Evolutionary conservation across 2,113 vertebrate genomes (phyloP).

Genomic region (Oncorhynchus mykiss): DNA sequence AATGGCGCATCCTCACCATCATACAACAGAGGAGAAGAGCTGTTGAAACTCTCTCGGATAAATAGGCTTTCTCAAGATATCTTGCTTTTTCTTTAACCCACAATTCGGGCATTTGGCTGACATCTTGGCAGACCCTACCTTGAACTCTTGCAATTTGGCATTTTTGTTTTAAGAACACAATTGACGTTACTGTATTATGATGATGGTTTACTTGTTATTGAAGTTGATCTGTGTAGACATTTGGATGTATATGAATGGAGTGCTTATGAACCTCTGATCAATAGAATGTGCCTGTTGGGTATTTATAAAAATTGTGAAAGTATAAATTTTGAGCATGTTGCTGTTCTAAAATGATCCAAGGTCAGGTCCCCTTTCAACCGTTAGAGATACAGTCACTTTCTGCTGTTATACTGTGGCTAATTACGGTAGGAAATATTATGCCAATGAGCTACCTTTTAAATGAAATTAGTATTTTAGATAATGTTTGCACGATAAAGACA

Average conservation of each 20-base stretch:
- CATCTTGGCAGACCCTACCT: not conserved
- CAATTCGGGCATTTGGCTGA: not conserved
- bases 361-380: slow-evolving; percentile 27
- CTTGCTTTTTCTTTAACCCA: not conserved
- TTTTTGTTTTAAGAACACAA: not conserved
- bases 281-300: slow-evolving; percentile 40
- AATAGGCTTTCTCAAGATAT: not conserved
- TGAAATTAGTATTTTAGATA: slow-evolving; percentile 42
- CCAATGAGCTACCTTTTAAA: slow-evolving; percentile 31
- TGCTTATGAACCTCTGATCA: slow-evolving; percentile 31
- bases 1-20: not conserved
- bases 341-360: slow-evolving; percentile 40
- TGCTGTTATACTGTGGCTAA: slow-evolving; percentile 20
- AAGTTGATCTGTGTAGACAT: slow-evolving; percentile 19
- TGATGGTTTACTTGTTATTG: slow-evolving; percentile 8
- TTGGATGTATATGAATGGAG: slow-evolving; percentile 17
- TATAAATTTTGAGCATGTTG: slow-evolving; percentile 49
- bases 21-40: not conserved
- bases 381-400: slow-evolving; percentile 37
- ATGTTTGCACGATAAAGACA: slow-evolving; percentile 57
- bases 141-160: not conserved
- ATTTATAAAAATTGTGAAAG: slow-evolving; percentile 49
- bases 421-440: slow-evolving; percentile 33
- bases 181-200: slow-evolving; percentile 9
- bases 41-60: not conserved